Evolutionary conservation across 2,797 vertebrate genomes (phyloP), one percentile per base, ranked within the genome.

Genomic region (Adrianichthys oophorus): DNA sequence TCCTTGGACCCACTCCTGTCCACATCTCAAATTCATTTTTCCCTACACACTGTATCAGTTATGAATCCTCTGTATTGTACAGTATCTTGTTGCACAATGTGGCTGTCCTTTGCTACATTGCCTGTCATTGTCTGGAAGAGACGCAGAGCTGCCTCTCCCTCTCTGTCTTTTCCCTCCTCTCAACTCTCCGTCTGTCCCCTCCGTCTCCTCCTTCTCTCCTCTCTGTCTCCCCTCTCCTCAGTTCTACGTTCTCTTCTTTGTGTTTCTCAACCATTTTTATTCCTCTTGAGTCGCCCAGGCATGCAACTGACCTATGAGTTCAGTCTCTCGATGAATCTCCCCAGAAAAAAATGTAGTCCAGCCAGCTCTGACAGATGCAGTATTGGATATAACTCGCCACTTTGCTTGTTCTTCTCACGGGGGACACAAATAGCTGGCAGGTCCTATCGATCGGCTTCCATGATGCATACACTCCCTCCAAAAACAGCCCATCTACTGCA

Each of bases 221-320:
- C 58, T 83, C 76, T 70, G 57, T 79, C 79, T 82, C 52, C 46
- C 59, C 72, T 59, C 68, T 67, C 83, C 73, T 81, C 81, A 84
- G 86, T 87, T 88, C 83, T 85, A 57, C 85, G 82, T 78, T 90
- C 85, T 88, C 84, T 90, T 85, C 85, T 87, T 85, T 88, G 84
- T 89, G 86, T 87, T 87, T 60, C 60, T 87, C 72, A 85, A 81
- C 85, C 85, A 83, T 88, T 82, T 80, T 59, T 48, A 73, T 84
- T 58, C 68, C 86, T 90, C 83, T 89, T 86, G 80, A 85, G 84
- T 90, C 87, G 88, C 82, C 82, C 87, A 92, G 92, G 92, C 92
- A 88, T 95, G 92, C 91, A 80, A 87, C 84, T 85, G 81, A 90
- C 92, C 92, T 92, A 88, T 80, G 85, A 89, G 86, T 87, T 86